phyloP scores from a whole-genome alignment of 2,113 vertebrate genomes.

The Thamnophis sirtalis region DNA sequence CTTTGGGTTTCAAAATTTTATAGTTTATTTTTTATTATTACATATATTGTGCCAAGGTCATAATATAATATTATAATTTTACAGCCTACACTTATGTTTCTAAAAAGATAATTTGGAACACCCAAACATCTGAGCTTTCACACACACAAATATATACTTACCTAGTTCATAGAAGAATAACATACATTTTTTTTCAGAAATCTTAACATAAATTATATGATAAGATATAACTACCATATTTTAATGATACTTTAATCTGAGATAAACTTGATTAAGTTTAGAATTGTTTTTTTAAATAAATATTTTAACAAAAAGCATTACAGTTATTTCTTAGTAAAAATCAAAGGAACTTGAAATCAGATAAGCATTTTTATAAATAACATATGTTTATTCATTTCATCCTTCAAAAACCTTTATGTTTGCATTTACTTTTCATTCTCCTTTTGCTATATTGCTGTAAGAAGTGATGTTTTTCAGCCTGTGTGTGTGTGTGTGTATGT shows the following conservation, averaged over 20 bases:
- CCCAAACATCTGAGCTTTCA: background rate
- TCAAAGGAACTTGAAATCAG: background rate
- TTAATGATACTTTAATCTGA: background rate
- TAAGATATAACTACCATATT: background rate
- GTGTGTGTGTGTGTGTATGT: background rate
- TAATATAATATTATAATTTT: background rate
- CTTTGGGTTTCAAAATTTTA: background rate
- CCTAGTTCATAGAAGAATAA: background rate
- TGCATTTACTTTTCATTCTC: background rate
- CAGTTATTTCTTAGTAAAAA: background rate
- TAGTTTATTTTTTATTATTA: slow-evolving; percentile 10
- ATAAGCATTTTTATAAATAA: background rate
- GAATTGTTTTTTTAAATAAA: background rate
- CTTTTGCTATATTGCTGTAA: background rate
- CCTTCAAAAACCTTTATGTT: background rate
- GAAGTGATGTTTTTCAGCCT: slow-evolving; percentile 18
- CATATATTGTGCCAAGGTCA: slow-evolving; percentile 3
- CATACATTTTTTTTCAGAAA: background rate
- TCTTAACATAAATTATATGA: background rate
- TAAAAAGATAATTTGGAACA: background rate
- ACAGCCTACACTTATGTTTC: background rate
- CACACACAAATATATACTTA: background rate
- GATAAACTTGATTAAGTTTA: background rate
- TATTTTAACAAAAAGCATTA: background rate
- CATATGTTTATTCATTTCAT: background rate